Conservation (phyloP, 2,888 invertebrate genomes). For the Drosophila paracracens region DNA sequence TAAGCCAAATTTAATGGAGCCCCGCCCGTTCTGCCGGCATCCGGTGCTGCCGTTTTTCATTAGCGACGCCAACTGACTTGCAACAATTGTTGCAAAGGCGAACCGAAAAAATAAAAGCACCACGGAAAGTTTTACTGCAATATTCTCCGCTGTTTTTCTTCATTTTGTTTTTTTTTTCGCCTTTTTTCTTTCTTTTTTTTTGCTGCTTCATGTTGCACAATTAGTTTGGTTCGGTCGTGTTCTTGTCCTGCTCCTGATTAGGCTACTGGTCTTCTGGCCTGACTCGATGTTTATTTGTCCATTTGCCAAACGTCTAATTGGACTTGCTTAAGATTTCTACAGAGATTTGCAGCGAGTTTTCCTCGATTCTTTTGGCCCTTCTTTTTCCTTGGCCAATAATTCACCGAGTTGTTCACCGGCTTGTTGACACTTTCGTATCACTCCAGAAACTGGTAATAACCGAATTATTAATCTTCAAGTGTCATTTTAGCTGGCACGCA, state of each 20-base stretch:
- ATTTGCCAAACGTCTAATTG: constrained; percentile 79
- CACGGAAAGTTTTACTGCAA: constrained; percentile 65
- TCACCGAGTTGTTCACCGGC: constrained; percentile 12
- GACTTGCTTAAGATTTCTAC: constrained; percentile 79
- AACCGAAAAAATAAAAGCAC: constrained; percentile 33
- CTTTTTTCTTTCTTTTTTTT: constrained; percentile 38
- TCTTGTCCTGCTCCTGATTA: constrained; percentile 25
- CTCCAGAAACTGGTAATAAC: constrained; percentile 5
- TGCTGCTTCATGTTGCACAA: constrained; percentile 76
- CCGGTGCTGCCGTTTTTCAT: constrained; percentile 74
- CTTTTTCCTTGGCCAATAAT: constrained; percentile 51
- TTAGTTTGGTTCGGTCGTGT: constrained; percentile 66
- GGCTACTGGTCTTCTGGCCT: constrained; percentile 12
- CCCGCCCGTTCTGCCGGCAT: constrained; percentile 21
- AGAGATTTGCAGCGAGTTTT: constrained; percentile 66
- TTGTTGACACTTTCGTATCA: constrained; percentile 35
- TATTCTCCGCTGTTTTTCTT: constrained; percentile 42
- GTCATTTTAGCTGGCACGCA: constrained; percentile 35
- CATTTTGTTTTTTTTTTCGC: not conserved
- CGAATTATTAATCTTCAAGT: constrained; percentile 67
- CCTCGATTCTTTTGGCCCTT: constrained; percentile 1
- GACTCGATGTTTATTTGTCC: constrained; percentile 68
- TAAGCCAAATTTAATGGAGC: constrained; percentile 79
- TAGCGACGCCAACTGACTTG: constrained; percentile 78
- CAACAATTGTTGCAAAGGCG: constrained; percentile 77